Evolutionary conservation across 1,140 invertebrate genomes (phyloP).

Genomic region (Anoplolepis gracilipes): DNA sequence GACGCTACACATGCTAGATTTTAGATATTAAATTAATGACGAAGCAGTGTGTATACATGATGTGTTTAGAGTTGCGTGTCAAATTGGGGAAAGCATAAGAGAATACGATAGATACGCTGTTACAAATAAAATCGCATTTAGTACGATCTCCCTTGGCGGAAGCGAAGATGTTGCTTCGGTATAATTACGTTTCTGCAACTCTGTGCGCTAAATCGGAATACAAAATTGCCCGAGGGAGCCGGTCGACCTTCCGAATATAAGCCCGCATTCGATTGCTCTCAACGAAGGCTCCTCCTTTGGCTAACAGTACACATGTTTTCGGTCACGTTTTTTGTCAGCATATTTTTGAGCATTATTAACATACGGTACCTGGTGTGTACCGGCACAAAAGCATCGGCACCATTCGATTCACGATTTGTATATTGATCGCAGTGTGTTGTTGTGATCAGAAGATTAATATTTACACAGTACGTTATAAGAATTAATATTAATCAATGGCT

Average conservation of each 20-base stretch:
- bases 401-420: not conserved
- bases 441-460: not conserved
- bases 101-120: conserved; percentile 12
- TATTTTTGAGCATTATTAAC: conserved; percentile 57
- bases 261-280: conserved; percentile 37
- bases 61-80: conserved; percentile 45
- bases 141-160: conserved; percentile 31
- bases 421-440: not conserved
- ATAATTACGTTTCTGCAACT: conserved; percentile 52
- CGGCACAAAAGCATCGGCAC: conserved; percentile 21
- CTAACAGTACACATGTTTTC: conserved; percentile 65
- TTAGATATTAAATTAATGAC: conserved; percentile 22
- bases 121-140: conserved; percentile 14
- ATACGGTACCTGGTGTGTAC: conserved; percentile 34
- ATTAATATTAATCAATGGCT: not conserved
- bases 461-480: not conserved
- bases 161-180: conserved; percentile 27
- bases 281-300: conserved; percentile 23
- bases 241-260: conserved; percentile 67
- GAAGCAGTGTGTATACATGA: not conserved
- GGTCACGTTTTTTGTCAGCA: conserved; percentile 37
- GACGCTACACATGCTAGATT: not conserved
- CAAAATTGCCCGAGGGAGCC: conserved; percentile 77
- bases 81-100: conserved; percentile 48
- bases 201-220: conserved; percentile 79